These are phyloP conservation scores for Pavo muticus DNA, from an alignment of 2,113 vertebrate species.

Conservation along the genomic window DNA sequence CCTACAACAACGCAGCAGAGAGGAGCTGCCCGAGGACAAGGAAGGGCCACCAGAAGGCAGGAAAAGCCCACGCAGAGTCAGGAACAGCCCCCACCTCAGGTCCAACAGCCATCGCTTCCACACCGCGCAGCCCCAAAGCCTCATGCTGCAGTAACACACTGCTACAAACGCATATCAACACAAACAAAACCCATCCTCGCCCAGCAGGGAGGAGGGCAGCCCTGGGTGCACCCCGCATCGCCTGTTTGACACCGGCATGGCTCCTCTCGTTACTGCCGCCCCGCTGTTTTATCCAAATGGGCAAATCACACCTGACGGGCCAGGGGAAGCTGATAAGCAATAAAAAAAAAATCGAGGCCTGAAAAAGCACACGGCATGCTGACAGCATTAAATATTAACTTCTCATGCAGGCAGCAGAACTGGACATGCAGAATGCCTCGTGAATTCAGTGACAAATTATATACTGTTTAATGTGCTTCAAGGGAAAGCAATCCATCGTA, in stretches of 20 bases:
- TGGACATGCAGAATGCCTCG: neutral
- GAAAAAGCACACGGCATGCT: neutral
- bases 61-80: neutral
- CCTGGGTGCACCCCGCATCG: neutral
- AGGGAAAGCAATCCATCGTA: neutral
- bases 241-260: neutral
- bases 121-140: neutral
- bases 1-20: neutral
- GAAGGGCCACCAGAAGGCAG: neutral
- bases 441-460: neutral
- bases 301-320: conserved; percentile 2
- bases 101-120: neutral
- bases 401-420: neutral
- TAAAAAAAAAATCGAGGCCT: neutral
- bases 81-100: neutral
- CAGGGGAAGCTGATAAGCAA: conserved; percentile 32
- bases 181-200: neutral
- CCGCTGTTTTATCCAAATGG: neutral
- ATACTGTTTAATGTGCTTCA: neutral
- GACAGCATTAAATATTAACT: neutral
- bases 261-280: neutral
- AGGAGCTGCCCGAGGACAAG: neutral
- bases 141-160: neutral
- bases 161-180: neutral
- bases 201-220: conserved; percentile 15